Base-by-base conservation (phyloP, 23 tunicate genomes). In the Ciona savignyi region DNA sequence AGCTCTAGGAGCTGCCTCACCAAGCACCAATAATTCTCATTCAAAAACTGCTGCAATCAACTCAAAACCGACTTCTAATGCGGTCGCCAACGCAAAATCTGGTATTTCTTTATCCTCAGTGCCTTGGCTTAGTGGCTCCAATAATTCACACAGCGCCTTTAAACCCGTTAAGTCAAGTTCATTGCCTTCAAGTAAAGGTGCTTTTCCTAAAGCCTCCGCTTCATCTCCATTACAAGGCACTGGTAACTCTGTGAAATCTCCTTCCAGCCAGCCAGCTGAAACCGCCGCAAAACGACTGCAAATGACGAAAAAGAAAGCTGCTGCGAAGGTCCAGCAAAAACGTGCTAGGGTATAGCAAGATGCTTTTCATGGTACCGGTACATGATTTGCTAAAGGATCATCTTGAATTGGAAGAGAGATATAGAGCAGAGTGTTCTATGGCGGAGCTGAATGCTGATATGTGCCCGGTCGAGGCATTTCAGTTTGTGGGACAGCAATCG, bases 1-100 rank as follows among this genome's bases (percentile, higher is more conserved):
- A 80, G 94, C 94, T 32, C 70, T 86, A 4, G 86, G 94, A 1
- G 94, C 86, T n/a, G 56, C 11, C 15, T 42, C 56, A 42, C 15
- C 56, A 6, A 42, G 56, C 15, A 6, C 56, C 56, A 42, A 42
- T 15, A 42, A 42, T 15, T 6, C 56, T 15, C 56, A 42, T 42
- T 9, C 15, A 42, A 42, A 42, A 42, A 9, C 56, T 6, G 15
- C 56, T 42, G 56, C 56, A 9, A 42, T 15, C 56, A 42, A 42
- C 56, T 42, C 56, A 6, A 42, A 42, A 42, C 56, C 56, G 15
- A 42, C 56, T 15, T 42, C 56, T 6, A 42, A 42, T 42, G 56
- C 56, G 15, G 15, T 15, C 56, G 15, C 56, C 56, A 42, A 42
- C 56, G 11, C 56, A 9, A 42, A 42, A 42, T 42, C 56, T 15